Evolutionary conservation across 1,140 invertebrate genomes (phyloP).

Genomic region (Coptotermes formosanus): DNA sequence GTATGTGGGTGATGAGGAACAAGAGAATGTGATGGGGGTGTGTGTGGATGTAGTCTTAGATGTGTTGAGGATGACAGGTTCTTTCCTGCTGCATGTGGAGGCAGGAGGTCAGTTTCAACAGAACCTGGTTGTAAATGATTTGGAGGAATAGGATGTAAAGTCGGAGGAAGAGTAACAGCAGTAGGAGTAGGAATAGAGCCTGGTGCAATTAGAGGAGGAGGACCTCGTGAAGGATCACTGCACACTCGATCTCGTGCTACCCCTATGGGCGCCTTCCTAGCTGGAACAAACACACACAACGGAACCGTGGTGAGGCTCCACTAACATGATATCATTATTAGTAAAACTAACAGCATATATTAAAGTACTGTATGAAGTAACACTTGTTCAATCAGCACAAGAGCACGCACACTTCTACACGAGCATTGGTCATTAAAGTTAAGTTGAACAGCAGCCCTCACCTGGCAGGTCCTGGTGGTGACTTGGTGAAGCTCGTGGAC

Average conservation of each 20-base stretch:
- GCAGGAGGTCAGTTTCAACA: slow-evolving; percentile 21
- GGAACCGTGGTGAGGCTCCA: neutral
- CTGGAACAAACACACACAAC: slow-evolving; percentile 48
- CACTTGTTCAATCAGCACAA: too few species aligned
- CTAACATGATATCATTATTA: neutral
- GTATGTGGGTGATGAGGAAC: slow-evolving; percentile 24
- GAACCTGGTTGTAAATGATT: neutral
- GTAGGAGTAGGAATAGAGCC: slow-evolving; percentile 32
- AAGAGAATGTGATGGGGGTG: slow-evolving; percentile 1
- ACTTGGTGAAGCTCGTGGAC: slow-evolving; percentile 36
- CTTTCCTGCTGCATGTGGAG: slow-evolving; percentile 30
- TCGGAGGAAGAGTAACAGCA: slow-evolving; percentile 29
- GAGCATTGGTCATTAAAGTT: neutral
- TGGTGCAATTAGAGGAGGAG: slow-evolving; percentile 32
- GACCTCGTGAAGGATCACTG: slow-evolving; percentile 23
- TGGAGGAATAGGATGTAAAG: slow-evolving; percentile 28
- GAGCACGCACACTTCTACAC: neutral
- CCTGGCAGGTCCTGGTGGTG: slow-evolving; percentile 33
- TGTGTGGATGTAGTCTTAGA: neutral
- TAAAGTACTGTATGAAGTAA: neutral
- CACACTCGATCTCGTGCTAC: slow-evolving; percentile 26
- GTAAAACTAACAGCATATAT: neutral
- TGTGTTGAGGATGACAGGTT: slow-evolving; percentile 15
- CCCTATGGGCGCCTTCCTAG: slow-evolving; percentile 47
- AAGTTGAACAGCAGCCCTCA: slow-evolving; percentile 24